Conservation (phyloP, 2,888 invertebrate species). For the Brenthis hecate region DNA sequence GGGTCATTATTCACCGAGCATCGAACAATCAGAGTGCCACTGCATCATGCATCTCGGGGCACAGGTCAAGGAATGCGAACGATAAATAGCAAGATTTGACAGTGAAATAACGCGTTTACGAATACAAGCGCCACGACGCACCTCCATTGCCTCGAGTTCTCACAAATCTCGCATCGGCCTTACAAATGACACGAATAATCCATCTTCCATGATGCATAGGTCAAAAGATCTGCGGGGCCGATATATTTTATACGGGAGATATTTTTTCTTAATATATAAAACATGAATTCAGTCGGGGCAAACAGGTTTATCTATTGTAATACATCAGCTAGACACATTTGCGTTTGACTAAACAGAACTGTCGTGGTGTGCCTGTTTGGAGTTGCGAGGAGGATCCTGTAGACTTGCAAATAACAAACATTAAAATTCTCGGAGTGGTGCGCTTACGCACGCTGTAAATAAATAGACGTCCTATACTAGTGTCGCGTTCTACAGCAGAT, state of each 20-base stretch:
- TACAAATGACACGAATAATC: constrained; percentile 61
- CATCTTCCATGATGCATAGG: constrained; percentile 62
- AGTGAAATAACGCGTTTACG: constrained; percentile 68
- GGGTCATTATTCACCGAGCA: constrained; percentile 42
- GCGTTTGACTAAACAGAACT: constrained; percentile 42
- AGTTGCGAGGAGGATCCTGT: constrained; percentile 37
- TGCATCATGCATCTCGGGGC: constrained; percentile 59
- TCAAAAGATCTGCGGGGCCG: constrained; percentile 51
- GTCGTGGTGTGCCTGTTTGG: constrained; percentile 32
- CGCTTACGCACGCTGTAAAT: constrained; percentile 47
- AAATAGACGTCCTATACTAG: constrained; percentile 41
- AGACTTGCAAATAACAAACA: constrained; percentile 47
- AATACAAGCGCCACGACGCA: constrained; percentile 49
- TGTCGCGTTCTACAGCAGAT: constrained; percentile 38
- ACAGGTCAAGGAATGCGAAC: constrained; percentile 66
- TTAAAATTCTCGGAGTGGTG: constrained; percentile 47
- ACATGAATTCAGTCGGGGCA: constrained; percentile 48
- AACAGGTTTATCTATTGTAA: constrained; percentile 49
- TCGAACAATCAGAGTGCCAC: constrained; percentile 53
- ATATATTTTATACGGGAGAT: constrained; percentile 45
- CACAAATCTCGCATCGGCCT: constrained; percentile 58
- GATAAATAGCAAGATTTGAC: constrained; percentile 72
- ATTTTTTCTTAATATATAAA: constrained; percentile 42
- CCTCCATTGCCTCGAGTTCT: constrained; percentile 49
- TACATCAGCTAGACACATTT: constrained; percentile 45